Conservation (phyloP, 2,888 invertebrate species). For the Spicauda simplicius region DNA sequence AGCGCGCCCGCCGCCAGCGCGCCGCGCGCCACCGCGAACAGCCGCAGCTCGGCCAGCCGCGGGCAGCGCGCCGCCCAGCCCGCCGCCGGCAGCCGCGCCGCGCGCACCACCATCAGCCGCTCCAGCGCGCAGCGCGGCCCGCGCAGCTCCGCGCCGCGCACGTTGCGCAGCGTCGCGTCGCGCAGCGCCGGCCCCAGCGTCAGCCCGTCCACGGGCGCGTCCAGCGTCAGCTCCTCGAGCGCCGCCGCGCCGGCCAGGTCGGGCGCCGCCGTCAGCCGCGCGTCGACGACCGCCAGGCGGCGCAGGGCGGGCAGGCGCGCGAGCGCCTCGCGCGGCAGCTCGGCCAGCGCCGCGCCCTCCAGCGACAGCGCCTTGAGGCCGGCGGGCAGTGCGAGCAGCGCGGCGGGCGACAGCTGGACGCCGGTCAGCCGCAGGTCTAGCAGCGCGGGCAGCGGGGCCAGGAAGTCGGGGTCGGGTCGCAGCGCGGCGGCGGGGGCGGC, state of each 20-base stretch:
- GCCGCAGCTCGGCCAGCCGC: constrained; percentile 20
- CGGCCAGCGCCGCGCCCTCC: constrained; percentile 26
- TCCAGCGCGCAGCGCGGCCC: constrained; percentile 39
- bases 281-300: constrained; percentile 36
- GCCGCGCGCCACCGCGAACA: constrained; percentile 17
- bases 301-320: constrained; percentile 38
- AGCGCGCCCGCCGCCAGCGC: constrained; percentile 31
- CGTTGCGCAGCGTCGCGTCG: constrained; percentile 33
- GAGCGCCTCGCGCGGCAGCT: constrained; percentile 35
- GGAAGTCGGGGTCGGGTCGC: constrained; percentile 24
- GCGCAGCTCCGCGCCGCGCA: constrained; percentile 21
- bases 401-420: constrained; percentile 31
- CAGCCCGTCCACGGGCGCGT: constrained; percentile 39
- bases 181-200: constrained; percentile 38
- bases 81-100: constrained; percentile 33
- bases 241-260: constrained; percentile 37
- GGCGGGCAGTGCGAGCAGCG: constrained; percentile 37
- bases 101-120: constrained; percentile 25
- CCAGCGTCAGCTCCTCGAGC: constrained; percentile 31
- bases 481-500: no score
- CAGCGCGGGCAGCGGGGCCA: constrained; percentile 30
- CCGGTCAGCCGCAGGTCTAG: constrained; percentile 37
- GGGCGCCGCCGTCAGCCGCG: constrained; percentile 36
- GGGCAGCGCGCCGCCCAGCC: constrained; percentile 37
- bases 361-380: constrained; percentile 36